These are phyloP conservation scores for Gastracanthus pulcherrimus DNA, from an alignment of 2,888 invertebrate species.

Conservation along the genomic window DNA sequence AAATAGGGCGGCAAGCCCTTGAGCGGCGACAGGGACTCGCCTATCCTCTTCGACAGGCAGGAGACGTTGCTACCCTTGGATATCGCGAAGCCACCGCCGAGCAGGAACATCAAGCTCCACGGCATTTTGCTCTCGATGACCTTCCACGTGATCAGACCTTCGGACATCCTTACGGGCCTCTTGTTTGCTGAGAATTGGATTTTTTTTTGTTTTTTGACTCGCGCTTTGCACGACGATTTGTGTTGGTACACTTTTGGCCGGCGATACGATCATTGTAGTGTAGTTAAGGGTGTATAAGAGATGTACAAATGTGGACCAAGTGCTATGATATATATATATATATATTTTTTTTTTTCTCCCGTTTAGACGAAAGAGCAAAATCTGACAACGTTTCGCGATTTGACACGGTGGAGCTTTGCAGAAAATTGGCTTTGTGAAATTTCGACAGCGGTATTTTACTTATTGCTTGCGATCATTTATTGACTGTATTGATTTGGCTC, in stretches of 20 bases:
- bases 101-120: constrained; percentile 81
- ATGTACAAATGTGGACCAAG: constrained; percentile 11
- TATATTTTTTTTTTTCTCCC: not conserved
- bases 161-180: constrained; percentile 66
- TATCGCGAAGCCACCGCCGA: constrained; percentile 82
- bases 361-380: not conserved
- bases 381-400: not conserved
- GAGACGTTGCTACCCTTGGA: constrained; percentile 79
- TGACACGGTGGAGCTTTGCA: not conserved
- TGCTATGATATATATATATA: not conserved
- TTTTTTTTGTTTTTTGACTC: not conserved
- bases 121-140: constrained; percentile 78
- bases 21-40: constrained; percentile 75
- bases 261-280: too few species aligned
- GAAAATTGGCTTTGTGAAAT: not conserved
- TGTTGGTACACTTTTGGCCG: too few species aligned
- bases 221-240: not conserved
- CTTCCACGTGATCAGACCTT: constrained; percentile 79
- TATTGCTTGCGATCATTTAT: constrained; percentile 15
- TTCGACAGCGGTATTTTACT: not conserved
- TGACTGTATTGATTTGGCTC: constrained; percentile 23
- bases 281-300: not conserved
- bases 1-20: constrained; percentile 71
- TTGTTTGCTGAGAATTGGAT: constrained; percentile 50
- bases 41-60: constrained; percentile 78